Conservation (phyloP, 1,140 invertebrate genomes). For the Zaprionus gabonicus region DNA sequence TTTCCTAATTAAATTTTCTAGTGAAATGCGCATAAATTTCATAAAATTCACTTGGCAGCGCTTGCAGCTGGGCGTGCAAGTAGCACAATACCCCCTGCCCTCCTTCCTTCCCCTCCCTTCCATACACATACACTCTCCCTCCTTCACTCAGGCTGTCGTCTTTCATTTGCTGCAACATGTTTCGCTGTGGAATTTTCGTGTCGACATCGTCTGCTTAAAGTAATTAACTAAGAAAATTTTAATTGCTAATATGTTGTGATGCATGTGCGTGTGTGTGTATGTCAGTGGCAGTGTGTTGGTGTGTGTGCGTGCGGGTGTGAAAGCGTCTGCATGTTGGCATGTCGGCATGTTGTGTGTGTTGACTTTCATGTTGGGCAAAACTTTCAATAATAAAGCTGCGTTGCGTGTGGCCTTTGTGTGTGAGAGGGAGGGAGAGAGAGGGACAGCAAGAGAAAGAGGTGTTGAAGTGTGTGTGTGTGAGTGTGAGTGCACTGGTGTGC, state of each 20-base stretch:
- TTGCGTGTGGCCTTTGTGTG: slow-evolving; percentile 8
- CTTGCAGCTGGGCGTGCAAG: slow-evolving; percentile 17
- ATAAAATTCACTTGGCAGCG: slow-evolving; percentile 71
- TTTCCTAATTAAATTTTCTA: slow-evolving; percentile 84
- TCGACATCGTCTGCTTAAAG: slow-evolving; percentile 79
- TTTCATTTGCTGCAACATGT: slow-evolving; percentile 73
- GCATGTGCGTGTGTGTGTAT: slow-evolving; percentile 62
- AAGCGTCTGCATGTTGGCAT: slow-evolving; percentile 29
- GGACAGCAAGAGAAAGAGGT: neutral
- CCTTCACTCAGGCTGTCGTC: slow-evolving; percentile 47
- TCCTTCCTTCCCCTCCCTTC: neutral
- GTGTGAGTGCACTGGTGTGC: slow-evolving; percentile 16
- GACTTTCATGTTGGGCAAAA: slow-evolving; percentile 43
- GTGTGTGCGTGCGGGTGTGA: slow-evolving; percentile 12
- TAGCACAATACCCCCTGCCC: neutral
- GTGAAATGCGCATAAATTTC: slow-evolving; percentile 83
- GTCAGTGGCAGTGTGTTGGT: slow-evolving; percentile 33
- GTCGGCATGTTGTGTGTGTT: slow-evolving; percentile 32
- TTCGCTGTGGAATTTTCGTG: slow-evolving; percentile 56
- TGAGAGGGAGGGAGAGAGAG: neutral
- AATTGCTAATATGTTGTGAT: slow-evolving; percentile 84
- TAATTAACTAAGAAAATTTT: slow-evolving; percentile 84
- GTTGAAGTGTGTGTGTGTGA: slow-evolving; percentile 1
- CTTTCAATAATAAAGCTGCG: slow-evolving; percentile 57
- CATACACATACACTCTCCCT: neutral